Evolutionary conservation across 2,888 invertebrate genomes (phyloP), one percentile per base, ranked within the genome.

Genomic region (Linhomoeus sp.): DNA sequence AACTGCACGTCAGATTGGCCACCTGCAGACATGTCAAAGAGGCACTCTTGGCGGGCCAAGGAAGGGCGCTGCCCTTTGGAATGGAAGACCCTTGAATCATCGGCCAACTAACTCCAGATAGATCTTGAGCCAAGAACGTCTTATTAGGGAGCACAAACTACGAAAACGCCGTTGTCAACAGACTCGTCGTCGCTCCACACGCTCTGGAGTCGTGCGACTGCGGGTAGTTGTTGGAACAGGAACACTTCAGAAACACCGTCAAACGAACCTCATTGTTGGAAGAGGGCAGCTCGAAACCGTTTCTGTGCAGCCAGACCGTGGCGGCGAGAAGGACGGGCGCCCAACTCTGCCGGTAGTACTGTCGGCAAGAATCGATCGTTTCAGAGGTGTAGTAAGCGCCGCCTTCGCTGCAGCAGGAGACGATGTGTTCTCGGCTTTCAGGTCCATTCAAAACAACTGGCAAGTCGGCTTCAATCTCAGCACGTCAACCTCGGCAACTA

Each of bases 351-450:
- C 77, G 75, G 69, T 97, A 97, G 67, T 92, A 87, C 19, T 79
- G 79, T 43, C 88, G 77, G 1, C 90, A 85, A 14, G 29, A 33
- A 41, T 92, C 90, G 59, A 86, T 84, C 0, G 90, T 88, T 62
- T 94, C 92, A 26, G 84, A 83, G 0, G 87, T 87, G 68, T 92
- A 97, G 70, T 97, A 97, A 19, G 94, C 85, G 3, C 94, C 94
- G 45, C 92, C 94, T 56, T 86, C 85, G 61, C 29, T 29, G 12
- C 7, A 29, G 29, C 29, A n/a, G 9, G n/a, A 19, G 35, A 7
- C 14, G 7, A n/a, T 38, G 5, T 55, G 55, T 23, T 56, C 44
- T 38, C 72, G 71, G 56, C 78, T 78, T 44, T 77, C 78, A 47
- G 75, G 75, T 22, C 77, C 75, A 54, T 65, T 78, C 14, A 86